A percentile compares a stretch with the other conserved stretches of the same genome.
Evolutionary conservation across 2,888 invertebrate genomes (phyloP).

Genomic region (Osedax frankpressi): DNA sequence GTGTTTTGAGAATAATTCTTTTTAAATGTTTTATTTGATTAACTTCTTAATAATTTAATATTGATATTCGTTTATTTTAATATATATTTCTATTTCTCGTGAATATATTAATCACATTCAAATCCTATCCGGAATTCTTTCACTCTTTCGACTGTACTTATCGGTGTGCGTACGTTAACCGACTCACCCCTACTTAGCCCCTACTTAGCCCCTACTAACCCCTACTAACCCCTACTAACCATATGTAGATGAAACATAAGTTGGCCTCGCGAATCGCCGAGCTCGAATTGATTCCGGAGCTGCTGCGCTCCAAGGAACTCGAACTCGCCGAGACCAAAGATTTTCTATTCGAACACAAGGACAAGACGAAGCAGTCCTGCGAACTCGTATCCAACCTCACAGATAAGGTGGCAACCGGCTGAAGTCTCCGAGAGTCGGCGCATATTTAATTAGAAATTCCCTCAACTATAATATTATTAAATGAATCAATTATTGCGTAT

Average conservation of each 20-base stretch:
- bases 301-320: slow-evolving; percentile 40
- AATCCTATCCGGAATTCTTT: no score
- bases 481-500: neutral
- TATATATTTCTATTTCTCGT: no score
- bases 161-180: no score
- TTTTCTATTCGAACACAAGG: slow-evolving; percentile 16
- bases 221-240: no score
- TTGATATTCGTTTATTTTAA: no score
- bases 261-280: slow-evolving; percentile 29
- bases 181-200: no score
- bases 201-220: no score
- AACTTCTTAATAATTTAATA: no score
- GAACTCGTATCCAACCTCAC: neutral
- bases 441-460: neutral
- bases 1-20: no score
- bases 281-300: slow-evolving; percentile 43
- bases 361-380: neutral
- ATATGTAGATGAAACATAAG: slow-evolving; percentile 27
- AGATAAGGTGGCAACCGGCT: neutral
- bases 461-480: neutral
- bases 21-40: no score
- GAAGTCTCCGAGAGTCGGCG: neutral
- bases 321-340: slow-evolving; percentile 38
- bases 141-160: no score
- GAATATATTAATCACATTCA: no score